phyloP scores from a whole-genome alignment of 1,140 invertebrate species.

The Magallana angulata region DNA sequence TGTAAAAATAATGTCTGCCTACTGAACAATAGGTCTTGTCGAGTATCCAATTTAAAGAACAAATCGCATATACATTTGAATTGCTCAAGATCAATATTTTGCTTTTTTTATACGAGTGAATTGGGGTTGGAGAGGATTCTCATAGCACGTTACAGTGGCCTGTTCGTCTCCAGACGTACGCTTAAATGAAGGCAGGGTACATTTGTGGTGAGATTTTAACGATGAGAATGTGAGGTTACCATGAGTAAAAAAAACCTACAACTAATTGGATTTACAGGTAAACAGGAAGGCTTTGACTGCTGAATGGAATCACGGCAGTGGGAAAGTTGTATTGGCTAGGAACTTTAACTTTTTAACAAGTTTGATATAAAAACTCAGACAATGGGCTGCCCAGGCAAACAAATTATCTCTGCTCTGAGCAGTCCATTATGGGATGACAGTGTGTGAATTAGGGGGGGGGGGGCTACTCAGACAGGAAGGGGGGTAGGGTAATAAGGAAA shows the following conservation, averaged over 20 bases:
- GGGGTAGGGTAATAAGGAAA: background rate
- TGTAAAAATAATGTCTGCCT: background rate
- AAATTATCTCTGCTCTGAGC: background rate
- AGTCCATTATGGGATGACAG: background rate
- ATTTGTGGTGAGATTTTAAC: conserved; percentile 12
- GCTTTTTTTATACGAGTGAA: conserved; percentile 27
- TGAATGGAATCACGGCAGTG: background rate
- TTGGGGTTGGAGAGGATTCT: conserved; percentile 5
- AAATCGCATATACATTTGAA: conserved; percentile 11
- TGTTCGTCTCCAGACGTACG: background rate
- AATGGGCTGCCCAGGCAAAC: background rate
- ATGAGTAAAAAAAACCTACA: background rate
- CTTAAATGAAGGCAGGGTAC: background rate
- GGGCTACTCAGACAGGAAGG: background rate
- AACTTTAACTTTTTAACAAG: background rate
- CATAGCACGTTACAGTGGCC: background rate
- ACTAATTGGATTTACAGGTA: conserved; percentile 31
- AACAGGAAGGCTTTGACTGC: background rate
- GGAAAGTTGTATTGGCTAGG: conserved; percentile 16
- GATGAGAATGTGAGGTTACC: background rate
- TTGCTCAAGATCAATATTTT: conserved; percentile 16
- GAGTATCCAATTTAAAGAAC: background rate
- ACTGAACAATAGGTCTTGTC: background rate
- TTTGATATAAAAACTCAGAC: background rate
- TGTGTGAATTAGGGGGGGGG: conserved; percentile 5